Evolutionary conservation across 2,113 vertebrate species (phyloP), one percentile per base, ranked within the genome.

Genomic region (Fregata magnificens): DNA sequence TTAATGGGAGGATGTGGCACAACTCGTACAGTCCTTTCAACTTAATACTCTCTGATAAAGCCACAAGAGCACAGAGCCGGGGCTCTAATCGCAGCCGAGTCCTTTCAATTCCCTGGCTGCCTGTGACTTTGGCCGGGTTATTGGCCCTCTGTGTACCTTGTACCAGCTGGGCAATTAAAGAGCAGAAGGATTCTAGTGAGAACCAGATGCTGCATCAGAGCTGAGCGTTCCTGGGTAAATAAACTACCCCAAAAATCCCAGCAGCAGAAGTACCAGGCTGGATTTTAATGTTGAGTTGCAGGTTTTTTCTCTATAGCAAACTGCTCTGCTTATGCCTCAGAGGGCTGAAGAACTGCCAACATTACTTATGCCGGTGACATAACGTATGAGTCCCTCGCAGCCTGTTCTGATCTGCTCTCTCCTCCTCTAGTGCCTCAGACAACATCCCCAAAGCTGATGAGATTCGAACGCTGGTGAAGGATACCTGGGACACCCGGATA

Each of bases 361-460:
- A 4, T 17, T 2, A 1, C 50, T 86, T 71, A n/a, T 4, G 5
- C 81, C n/a, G 16, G 34, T 65, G 72, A 50, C 82, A 52, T 5
- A 49, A 59, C 24, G 3, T 25, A 13, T 28, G 40, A 55, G 20
- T 12, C 47, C 52, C 45, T 34, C 10, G 1, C 25, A 71, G 52
- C 65, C 66, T 44, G 55, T 74, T 56, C 61, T 59, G 24, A 29
- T 16, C 26, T 7, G 10, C 53, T 45, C 20, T n/a, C 2, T 7
- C 18, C 25, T 73, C 40, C 74, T 58, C 44, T 8, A 99, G 99
- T 5, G 99, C 99, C 12, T 99, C 99, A 3, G 99, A 99, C 97
- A 99, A 99, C 97, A 99, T 99, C 90, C 99, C 99, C 7, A 99
- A 98, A 94, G 99, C 99, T 1, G 99, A 99, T 8, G 99, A 99